Base-by-base conservation (phyloP, 2,888 invertebrate genomes). In the Eupeodes latifasciatus region DNA sequence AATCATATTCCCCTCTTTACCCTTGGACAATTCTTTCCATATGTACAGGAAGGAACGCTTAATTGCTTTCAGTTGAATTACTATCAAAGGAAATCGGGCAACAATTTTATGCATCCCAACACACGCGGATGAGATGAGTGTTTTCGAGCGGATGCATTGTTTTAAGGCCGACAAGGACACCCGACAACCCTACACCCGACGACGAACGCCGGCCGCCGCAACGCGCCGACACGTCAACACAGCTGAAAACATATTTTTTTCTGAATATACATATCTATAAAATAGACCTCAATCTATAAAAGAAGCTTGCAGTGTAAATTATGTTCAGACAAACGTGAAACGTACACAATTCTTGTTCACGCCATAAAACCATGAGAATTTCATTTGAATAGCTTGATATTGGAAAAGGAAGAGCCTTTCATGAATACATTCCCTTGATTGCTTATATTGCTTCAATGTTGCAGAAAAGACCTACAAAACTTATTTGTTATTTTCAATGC, bases 41-140 rank as follows among this genome's bases (percentile, higher is more conserved):
- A 69, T 7, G 16, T 40, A 69, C 12, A 36, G 36, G 16, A 16
- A 40, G 44, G 34, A 80, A 80, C 71, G 64, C 47, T 27, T 83
- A 87, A 87, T 87, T 87, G 86, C 86, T 87, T 87, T 80, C 83
- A 80, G 83, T 83, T 87, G 86, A 87, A 72, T 87, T 83, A 87
- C 66, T 83, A 80, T 87, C 86, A 87, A 87, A 87, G 86, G 80
- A 87, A 87, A 87, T 87, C 80, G 76, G 79, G 79, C 86, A 83
- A 80, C 86, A 83, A 87, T 87, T 87, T 87, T 80, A 83, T 87
- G 86, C 83, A 83, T 83, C 80, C 71, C 36, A 79, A 87, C 76
- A 87, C 86, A 87, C 72, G 79, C 83, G 86, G 76, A 83, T 83
- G 86, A 80, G 76, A 83, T 83, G 86, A 80, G 79, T 87, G 79